Percentiles rank a stretch among this genome's conserved stretches.
Evolutionary conservation across 2,888 invertebrate genomes (phyloP).

Genomic region (Salticus scenicus): DNA sequence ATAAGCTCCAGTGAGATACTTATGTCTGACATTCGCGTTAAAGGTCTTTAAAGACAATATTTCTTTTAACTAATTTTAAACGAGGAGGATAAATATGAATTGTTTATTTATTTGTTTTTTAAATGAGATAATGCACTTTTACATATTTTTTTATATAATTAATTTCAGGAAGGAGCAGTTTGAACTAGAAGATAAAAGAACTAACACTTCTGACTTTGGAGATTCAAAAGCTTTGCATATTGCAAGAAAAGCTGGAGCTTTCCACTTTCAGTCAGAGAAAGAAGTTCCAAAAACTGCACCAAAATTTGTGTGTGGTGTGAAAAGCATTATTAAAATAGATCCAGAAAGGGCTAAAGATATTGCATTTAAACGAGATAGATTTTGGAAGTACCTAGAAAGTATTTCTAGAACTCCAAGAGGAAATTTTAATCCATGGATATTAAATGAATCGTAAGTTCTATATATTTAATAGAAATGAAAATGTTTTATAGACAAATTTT

Average conservation of each 20-base stretch:
- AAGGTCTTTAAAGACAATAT: too few relatives aligned
- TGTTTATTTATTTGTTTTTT: too few relatives aligned
- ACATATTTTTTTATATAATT: too few relatives aligned
- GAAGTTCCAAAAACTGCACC: background rate
- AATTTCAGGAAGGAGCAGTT: too few relatives aligned
- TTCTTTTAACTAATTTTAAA: too few relatives aligned
- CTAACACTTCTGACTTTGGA: background rate
- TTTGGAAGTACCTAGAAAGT: slow-evolving; percentile 32
- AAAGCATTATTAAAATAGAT: background rate
- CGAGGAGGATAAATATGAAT: too few relatives aligned
- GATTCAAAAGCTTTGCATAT: background rate
- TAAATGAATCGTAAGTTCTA: slow-evolving; percentile 40
- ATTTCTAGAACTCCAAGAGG: slow-evolving; percentile 29
- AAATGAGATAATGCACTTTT: too few relatives aligned
- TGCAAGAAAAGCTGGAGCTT: background rate
- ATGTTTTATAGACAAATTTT: too few relatives aligned
- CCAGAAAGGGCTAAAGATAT: background rate
- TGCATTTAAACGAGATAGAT: slow-evolving; percentile 1
- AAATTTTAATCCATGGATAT: slow-evolving; percentile 45
- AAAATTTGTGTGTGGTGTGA: background rate
- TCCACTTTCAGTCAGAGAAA: background rate
- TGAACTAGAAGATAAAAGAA: background rate
- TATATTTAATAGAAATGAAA: too few relatives aligned
- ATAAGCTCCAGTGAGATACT: too few relatives aligned
- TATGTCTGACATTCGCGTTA: too few relatives aligned